phyloP scores from a whole-genome alignment of 2,797 vertebrate species.

The Parauchenoglanis ngamensis region DNA sequence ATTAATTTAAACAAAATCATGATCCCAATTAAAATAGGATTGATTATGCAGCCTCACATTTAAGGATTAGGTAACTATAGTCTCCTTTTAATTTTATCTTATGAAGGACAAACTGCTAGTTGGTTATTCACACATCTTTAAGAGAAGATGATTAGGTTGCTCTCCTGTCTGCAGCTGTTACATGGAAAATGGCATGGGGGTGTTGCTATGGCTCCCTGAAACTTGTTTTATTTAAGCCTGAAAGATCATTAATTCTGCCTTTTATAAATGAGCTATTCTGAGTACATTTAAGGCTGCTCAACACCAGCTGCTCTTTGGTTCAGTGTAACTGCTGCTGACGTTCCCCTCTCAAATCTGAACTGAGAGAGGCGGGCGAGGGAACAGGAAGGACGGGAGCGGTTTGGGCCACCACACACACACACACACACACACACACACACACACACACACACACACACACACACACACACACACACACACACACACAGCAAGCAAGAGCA shows the following conservation, averaged over 20 bases:
- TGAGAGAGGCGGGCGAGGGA: conserved; percentile 30
- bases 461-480: background rate
- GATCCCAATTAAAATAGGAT: background rate
- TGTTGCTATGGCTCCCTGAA: conserved; percentile 55
- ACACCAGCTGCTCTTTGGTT: conserved; percentile 56
- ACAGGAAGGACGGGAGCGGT: conserved; percentile 16
- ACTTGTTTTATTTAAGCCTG: conserved; percentile 47
- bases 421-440: conserved; percentile 32
- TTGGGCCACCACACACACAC: conserved; percentile 24
- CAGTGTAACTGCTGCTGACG: conserved; percentile 47
- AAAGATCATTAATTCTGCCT: conserved; percentile 51
- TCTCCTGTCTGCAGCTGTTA: conserved; percentile 56
- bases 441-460: conserved; percentile 25
- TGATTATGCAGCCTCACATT: conserved; percentile 11
- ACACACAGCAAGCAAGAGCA: conserved; percentile 52
- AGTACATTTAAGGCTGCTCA: conserved; percentile 56
- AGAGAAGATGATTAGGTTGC: conserved; percentile 48
- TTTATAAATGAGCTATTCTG: conserved; percentile 58
- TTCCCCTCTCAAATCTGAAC: conserved; percentile 26
- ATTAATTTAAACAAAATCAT: background rate
- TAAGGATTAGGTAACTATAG: background rate
- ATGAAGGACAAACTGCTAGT: background rate
- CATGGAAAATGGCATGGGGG: conserved; percentile 51
- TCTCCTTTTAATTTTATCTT: background rate
- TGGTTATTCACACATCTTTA: conserved; percentile 11